Base-by-base conservation (phyloP, 2,113 vertebrate genomes). In the Ibidorhyncha struthersii region DNA sequence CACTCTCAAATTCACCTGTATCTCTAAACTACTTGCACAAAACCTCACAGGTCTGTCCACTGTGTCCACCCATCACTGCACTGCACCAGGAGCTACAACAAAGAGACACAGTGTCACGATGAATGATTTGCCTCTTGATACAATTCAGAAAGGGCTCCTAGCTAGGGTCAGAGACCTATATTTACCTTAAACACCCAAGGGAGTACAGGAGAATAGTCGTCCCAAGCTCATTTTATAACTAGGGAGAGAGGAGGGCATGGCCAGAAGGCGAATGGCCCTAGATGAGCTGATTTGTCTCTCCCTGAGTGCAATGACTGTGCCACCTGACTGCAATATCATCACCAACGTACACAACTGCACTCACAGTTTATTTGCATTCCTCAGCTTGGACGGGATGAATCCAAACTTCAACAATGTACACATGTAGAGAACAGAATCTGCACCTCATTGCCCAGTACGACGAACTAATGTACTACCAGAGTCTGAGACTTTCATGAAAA, bases 31-130 rank as follows among this genome's bases (percentile, higher is more conserved):
- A 58, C 62, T 45, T 30, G 12, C 43, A 79, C 56, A 90, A 70
- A 38, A 34, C 63, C 43, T 77, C 45, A 23, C 40, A 8, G 74
- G n/a, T 21, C 90, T 56, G 18, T 10, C 20, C 50, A 27, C 29
- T 4, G 0, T 9, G 50, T 11, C 55, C 1, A 0, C 52, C 23
- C 19, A 3, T 38, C 43, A 50, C 58, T 0, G 0, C 47, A 23
- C 40, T 53, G 40, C 62, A 58, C 47, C 69, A 84, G 45, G 36
- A 89, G 40, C 53, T 38, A 27, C 69, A 29, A 18, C 36, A 30
- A n/a, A 38, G 59, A 89, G n/a, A 36, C 61, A 43, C n/a, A 14
- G 19, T 5, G 8, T 27, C 77, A 52, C 0, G 0, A 40, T 12
- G 45, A 80, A 32, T 4, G 11, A 62, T 76, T 56, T 89, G 15